Base-by-base conservation (phyloP, 2,888 invertebrate genomes). In the Neoscelio sp. region DNA sequence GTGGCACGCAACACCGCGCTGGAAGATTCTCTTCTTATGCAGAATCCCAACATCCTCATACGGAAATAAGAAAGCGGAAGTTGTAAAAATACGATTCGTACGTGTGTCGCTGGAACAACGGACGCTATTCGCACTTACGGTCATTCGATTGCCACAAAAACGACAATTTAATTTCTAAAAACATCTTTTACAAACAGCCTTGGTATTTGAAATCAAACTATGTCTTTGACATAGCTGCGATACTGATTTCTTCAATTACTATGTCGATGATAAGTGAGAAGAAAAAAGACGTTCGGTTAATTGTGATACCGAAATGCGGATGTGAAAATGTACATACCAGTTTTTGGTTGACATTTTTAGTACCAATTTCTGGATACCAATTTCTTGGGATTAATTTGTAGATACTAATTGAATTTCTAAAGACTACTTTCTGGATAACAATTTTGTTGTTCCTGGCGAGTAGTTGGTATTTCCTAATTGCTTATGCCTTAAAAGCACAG, bases 21-120 rank as follows among this genome's bases (percentile, higher is more conserved):
- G 15, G 44, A 42, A 44, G 38, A 65, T 65, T 60, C 65, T 30
- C 64, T 44, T 26, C 40, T 26, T 18, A 28, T 50, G 28, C 46
- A 71, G 65, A 40, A 54, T 54, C 71, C 23, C 65, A 18, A 38
- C 48, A 74, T 70, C 68, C 74, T 56, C 78, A 68, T 74, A 74
- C 73, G 78, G 78, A 73, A 78, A 73, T 67, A 68, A 56, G 78
- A 78, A 79, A 79, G 79, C 79, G 79, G 79, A 79, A 79, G 79
- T 54, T 60, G 13, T 70, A 70, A 60, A 79, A 70, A 70, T 75
- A 17, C 30, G 23, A 20, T 8, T 7, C 12, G 33, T 46, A 65
- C 78, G 74, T 28, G 54, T 71, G 78, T 62, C 62, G 65, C 33
- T 65, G 6, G 33, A 77, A 60, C 76, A 62, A 76, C 76, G 54